These are phyloP conservation scores for Drosophila asahinai DNA, from an alignment of 1,140 invertebrate genomes.

Conservation along the genomic window DNA sequence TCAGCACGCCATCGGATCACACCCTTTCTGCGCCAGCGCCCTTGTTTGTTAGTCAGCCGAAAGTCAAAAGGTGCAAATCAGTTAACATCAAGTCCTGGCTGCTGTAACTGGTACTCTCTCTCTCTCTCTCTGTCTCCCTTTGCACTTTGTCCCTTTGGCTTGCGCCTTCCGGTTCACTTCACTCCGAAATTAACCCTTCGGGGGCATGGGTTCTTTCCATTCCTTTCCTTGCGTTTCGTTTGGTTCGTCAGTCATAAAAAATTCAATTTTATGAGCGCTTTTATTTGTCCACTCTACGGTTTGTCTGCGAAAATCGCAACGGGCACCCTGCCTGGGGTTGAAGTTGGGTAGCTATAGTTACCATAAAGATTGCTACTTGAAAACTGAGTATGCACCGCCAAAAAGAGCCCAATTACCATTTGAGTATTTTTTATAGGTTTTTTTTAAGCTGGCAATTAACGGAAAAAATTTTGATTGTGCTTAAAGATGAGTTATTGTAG, in stretches of 20 bases:
- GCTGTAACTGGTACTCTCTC: slow-evolving; percentile 32
- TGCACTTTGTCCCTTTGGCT: slow-evolving; percentile 32
- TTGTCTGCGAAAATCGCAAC: slow-evolving; percentile 26
- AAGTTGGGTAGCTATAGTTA: slow-evolving; percentile 13
- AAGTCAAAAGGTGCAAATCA: slow-evolving; percentile 79
- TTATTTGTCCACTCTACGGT: slow-evolving; percentile 74
- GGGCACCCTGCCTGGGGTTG: slow-evolving; percentile 12
- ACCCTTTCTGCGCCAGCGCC: neutral
- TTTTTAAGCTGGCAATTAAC: slow-evolving; percentile 13
- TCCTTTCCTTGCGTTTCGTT: slow-evolving; percentile 45
- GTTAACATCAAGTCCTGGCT: slow-evolving; percentile 51
- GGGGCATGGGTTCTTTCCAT: slow-evolving; percentile 24
- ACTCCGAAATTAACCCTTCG: slow-evolving; percentile 22
- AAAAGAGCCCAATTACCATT: slow-evolving; percentile 10
- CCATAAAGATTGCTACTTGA: slow-evolving; percentile 26
- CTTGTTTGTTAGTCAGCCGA: slow-evolving; percentile 31
- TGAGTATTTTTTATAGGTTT: slow-evolving; percentile 9
- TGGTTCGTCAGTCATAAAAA: slow-evolving; percentile 73
- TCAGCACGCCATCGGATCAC: slow-evolving; percentile 35
- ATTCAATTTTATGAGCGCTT: slow-evolving; percentile 82
- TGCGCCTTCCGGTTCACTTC: slow-evolving; percentile 40
- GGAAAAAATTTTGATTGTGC: too few species aligned
- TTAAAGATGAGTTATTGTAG: neutral
- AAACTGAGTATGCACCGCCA: slow-evolving; percentile 13
- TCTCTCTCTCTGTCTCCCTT: neutral